These are phyloP conservation scores for Drosophila nigritarsus DNA, from an alignment of 2,888 invertebrate genomes.

Conservation along the genomic window DNA sequence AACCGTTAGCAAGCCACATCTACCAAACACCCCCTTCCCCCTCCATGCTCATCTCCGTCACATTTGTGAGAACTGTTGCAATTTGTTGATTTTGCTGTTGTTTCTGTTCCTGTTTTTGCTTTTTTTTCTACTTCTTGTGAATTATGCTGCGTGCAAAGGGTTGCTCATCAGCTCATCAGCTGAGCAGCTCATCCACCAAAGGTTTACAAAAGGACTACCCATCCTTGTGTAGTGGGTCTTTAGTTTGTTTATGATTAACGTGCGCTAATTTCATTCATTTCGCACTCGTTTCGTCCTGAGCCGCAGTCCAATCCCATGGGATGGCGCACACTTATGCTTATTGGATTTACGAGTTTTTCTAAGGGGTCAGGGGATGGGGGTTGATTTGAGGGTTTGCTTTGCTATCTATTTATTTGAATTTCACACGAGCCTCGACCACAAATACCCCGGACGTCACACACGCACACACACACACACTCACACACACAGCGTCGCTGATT, in stretches of 20 bases:
- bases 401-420: constrained; percentile 54
- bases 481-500: constrained; percentile 41
- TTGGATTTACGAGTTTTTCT: constrained; percentile 61
- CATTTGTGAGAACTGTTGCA: constrained; percentile 74
- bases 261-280: constrained; percentile 80
- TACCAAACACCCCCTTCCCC: neutral
- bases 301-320: constrained; percentile 51
- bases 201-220: neutral
- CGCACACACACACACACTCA: neutral
- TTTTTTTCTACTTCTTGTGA: constrained; percentile 13
- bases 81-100: constrained; percentile 54
- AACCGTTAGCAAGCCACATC: constrained; percentile 13
- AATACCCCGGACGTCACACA: constrained; percentile 25
- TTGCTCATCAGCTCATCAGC: constrained; percentile 41
- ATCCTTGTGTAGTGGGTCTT: constrained; percentile 15
- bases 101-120: constrained; percentile 4
- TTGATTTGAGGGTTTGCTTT: constrained; percentile 23
- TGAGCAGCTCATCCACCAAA: constrained; percentile 3
- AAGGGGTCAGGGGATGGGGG: neutral
- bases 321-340: constrained; percentile 70
- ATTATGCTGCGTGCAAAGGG: constrained; percentile 50
- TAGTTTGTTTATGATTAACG: constrained; percentile 80
- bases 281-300: constrained; percentile 48
- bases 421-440: constrained; percentile 66
- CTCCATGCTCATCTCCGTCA: neutral